Conservation (phyloP, 1,140 invertebrate genomes). For the Drosophila prosaltans region DNA sequence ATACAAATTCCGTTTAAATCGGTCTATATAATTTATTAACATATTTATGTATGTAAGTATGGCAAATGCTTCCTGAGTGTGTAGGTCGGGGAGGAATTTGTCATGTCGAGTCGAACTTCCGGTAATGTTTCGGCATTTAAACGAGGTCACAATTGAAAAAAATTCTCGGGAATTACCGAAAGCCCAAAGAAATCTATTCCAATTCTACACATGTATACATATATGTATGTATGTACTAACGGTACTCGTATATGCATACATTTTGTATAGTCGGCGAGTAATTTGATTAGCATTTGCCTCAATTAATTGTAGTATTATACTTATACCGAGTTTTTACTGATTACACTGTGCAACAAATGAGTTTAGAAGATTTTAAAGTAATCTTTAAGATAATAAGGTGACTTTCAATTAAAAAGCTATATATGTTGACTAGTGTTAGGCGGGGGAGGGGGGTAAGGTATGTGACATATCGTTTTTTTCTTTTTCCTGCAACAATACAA, state of each 20-base stretch:
- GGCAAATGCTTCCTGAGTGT: constrained; percentile 5
- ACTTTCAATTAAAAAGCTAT: neutral
- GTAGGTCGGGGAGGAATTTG: neutral
- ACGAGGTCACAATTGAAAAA: constrained; percentile 6
- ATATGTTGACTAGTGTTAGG: neutral
- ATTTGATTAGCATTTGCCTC: constrained; percentile 13
- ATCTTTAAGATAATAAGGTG: too few species aligned
- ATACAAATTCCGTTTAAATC: too few species aligned
- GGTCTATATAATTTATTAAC: too few species aligned
- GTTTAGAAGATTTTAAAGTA: too few species aligned
- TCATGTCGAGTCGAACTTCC: neutral
- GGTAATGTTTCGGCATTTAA: constrained; percentile 5
- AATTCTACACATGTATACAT: neutral
- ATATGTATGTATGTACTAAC: too few species aligned
- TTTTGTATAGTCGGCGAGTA: neutral
- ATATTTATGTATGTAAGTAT: neutral
- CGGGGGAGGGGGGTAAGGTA: neutral
- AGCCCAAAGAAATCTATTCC: constrained; percentile 2
- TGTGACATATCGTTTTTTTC: neutral
- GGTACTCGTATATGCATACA: neutral
- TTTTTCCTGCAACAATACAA: neutral
- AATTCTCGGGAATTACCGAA: constrained; percentile 1
- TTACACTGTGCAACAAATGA: neutral
- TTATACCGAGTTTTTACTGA: neutral
- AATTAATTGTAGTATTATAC: neutral